Evolutionary conservation across 2,797 vertebrate genomes (phyloP), one percentile per base, ranked within the genome.

Genomic region (Clarias fuscus): DNA sequence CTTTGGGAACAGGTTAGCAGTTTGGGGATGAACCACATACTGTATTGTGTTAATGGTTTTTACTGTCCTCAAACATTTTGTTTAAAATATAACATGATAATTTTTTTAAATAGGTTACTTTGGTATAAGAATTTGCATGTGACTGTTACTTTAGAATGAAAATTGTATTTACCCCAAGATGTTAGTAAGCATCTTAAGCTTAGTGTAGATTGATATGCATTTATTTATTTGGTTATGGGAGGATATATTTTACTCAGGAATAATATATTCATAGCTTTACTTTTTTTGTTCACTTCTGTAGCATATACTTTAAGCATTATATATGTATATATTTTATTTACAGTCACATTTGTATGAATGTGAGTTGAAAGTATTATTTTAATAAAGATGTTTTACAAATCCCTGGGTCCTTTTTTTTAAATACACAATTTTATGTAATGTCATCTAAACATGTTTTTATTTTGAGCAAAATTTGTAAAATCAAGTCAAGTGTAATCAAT

Each of bases 331-430:
- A 17, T 56, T 59, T 10, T 5, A 20, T 8, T 2, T n/a, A 24
- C 33, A 48, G 7, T 40, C 58, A 17, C 37, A 75, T 62, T 30
- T 43, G 22, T 68, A 58, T 81, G 33, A 70, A 58, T 75, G 67
- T 33, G n/a, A 20, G 53, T 17, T 40, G 5, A 27, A 65, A 65
- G n/a, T 22, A 68, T 83, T 40, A 87, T 79, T 30, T 18, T 59
- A 90, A 88, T 88, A 88, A 88, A 90, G 70, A 1, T 67, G 4
- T 48, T 77, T 78, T 64, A 37, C 56, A 86, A 15, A 56, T 40
- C 58, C 14, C 2, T 27, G 7, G 27, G 43, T 27, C 65, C 37
- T 88, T 3, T 15, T 65, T 88, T 73, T 80, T 56, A 0, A 14
- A 56, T 56, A 56, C 13, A 68, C 80, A 48, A 59, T 37, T 61